Conservation (phyloP, 1,140 invertebrate species). For the Aphelinus certus region DNA sequence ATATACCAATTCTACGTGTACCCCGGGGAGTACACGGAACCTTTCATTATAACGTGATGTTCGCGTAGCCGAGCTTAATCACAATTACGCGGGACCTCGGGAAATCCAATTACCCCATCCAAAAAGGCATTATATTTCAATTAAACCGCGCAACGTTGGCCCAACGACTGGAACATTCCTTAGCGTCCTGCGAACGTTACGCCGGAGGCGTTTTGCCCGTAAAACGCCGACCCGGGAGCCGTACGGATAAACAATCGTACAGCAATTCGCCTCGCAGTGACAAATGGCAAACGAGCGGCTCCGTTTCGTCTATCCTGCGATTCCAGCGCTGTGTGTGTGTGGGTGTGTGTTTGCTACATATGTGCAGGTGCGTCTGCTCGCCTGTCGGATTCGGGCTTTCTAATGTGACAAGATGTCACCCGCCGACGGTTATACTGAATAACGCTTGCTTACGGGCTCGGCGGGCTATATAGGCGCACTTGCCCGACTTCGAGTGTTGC, state of each 20-base stretch:
- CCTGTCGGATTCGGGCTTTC: not conserved
- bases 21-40: too few species aligned
- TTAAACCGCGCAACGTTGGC: conserved; percentile 13
- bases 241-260: conserved; percentile 27
- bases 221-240: not conserved
- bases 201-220: too few species aligned
- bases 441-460: too few species aligned
- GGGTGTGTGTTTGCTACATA: not conserved
- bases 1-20: too few species aligned
- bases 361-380: not conserved
- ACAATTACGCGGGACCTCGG: conserved; percentile 17
- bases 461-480: not conserved
- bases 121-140: conserved; percentile 35
- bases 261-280: conserved; percentile 26
- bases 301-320: conserved; percentile 35
- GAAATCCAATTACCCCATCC: conserved; percentile 23
- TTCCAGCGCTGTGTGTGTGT: not conserved
- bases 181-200: too few species aligned
- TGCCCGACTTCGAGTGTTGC: not conserved
- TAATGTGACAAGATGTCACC: conserved; percentile 32
- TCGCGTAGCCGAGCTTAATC: not conserved
- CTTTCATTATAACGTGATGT: not conserved
- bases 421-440: not conserved
- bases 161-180: conserved; percentile 4
- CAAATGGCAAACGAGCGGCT: conserved; percentile 19